phyloP scores from a whole-genome alignment of 1,140 invertebrate species.

The Paraescarpia echinospica region DNA sequence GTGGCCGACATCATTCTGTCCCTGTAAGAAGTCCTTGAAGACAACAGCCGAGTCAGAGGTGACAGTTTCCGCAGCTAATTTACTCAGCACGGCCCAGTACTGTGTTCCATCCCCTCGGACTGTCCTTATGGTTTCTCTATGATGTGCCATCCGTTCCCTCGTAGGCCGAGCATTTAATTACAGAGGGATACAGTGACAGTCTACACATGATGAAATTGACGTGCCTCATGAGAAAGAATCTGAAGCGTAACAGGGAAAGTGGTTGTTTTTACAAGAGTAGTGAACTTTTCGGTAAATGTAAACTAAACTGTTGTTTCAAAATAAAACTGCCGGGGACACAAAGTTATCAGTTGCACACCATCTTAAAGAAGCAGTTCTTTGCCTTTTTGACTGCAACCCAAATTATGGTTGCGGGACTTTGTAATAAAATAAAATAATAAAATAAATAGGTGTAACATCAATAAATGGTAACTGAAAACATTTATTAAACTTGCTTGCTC shows the following conservation, averaged over 20 bases:
- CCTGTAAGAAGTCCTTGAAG: background rate
- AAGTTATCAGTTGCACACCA: too few relatives aligned
- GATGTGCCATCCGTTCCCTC: background rate
- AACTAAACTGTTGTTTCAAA: background rate
- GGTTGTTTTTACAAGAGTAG: background rate
- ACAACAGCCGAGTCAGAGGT: background rate
- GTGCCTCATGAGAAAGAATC: background rate
- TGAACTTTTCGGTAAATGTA: background rate
- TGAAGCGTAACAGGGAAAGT: background rate
- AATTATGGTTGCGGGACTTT: too few relatives aligned
- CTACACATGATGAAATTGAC: background rate
- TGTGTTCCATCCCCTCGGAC: background rate
- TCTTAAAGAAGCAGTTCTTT: too few relatives aligned
- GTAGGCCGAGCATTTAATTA: background rate
- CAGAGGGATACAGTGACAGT: background rate
- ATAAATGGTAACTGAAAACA: too few relatives aligned
- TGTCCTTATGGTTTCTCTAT: background rate
- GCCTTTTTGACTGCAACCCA: too few relatives aligned
- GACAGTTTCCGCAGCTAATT: background rate
- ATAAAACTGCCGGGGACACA: too few relatives aligned
- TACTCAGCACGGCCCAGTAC: background rate
- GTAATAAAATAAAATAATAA: too few relatives aligned
- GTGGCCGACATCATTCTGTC: background rate
- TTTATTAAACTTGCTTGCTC: too few relatives aligned
- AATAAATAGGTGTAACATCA: too few relatives aligned